Evolutionary conservation across 2,888 invertebrate species (phyloP).

Genomic region (Chrysodeixis includens): DNA sequence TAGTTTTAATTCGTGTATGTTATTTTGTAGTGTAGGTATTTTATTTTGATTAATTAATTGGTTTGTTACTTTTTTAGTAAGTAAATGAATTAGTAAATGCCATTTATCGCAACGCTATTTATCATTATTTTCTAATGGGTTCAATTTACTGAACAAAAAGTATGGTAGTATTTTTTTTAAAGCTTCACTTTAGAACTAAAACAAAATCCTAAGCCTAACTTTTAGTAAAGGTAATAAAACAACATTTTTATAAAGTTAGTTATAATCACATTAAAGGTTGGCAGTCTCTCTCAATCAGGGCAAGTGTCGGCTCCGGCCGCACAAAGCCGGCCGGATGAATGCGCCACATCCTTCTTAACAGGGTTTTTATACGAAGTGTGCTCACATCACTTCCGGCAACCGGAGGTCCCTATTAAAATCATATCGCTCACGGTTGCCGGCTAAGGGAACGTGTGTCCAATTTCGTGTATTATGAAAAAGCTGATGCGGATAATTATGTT

Average conservation of each 20-base stretch:
- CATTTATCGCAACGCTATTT: no score
- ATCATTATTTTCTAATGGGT: no score
- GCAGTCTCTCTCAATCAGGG: slow-evolving; percentile 31
- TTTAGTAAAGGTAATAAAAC: not conserved
- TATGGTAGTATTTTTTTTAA: no score
- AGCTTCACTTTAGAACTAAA: no score
- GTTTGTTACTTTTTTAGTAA: no score
- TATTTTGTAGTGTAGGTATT: not conserved
- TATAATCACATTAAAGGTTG: slow-evolving; percentile 40
- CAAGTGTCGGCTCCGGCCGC: slow-evolving; percentile 33
- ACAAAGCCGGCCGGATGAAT: slow-evolving; percentile 47
- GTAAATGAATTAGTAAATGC: no score
- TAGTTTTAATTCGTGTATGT: not conserved
- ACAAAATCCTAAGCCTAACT: not conserved
- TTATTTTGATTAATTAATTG: not conserved
- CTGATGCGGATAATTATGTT: slow-evolving; percentile 14
- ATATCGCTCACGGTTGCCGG: slow-evolving; percentile 35
- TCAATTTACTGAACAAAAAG: no score
- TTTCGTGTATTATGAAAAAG: slow-evolving; percentile 24
- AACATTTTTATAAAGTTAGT: slow-evolving; percentile 41
- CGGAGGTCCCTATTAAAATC: slow-evolving; percentile 50
- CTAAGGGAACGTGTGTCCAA: slow-evolving; percentile 24
- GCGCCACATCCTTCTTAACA: slow-evolving; percentile 47
- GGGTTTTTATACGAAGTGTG: slow-evolving; percentile 41
- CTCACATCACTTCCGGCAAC: slow-evolving; percentile 38